Evolutionary conservation across 2,113 vertebrate species (phyloP).

Genomic region (Onychostoma macrolepis): DNA sequence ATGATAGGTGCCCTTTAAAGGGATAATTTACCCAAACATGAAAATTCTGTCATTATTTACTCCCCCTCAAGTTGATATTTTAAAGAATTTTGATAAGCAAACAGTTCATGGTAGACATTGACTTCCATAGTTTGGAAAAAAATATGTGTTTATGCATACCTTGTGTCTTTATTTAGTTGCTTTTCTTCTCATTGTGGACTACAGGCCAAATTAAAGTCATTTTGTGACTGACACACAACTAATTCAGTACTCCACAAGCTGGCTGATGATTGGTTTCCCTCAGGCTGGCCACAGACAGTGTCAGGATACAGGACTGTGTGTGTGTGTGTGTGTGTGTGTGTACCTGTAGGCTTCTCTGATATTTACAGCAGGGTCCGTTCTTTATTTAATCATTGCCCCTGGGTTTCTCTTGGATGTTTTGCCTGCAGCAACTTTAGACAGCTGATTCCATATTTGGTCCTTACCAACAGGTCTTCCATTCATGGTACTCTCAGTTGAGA

Average conservation of each 20-base stretch:
- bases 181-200: neutral
- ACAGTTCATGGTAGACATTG: too few relatives aligned
- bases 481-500: constrained; percentile 37
- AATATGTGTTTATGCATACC: neutral
- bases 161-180: neutral
- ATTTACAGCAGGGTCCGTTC: constrained; percentile 48
- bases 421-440: constrained; percentile 44
- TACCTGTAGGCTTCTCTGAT: constrained; percentile 36
- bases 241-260: neutral
- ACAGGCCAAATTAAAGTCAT: constrained; percentile 13
- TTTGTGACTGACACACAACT: neutral
- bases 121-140: too few relatives aligned
- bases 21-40: too few relatives aligned
- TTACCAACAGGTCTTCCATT: constrained; percentile 45
- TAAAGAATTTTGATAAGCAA: too few relatives aligned
- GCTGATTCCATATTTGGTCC: constrained; percentile 49
- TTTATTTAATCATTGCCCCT: constrained; percentile 56
- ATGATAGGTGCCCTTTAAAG: too few relatives aligned
- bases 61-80: too few relatives aligned
- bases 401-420: constrained; percentile 47
- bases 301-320: neutral
- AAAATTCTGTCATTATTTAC: too few relatives aligned
- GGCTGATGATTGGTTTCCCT: constrained; percentile 24
- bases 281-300: constrained; percentile 15
- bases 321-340: neutral